A percentile compares a stretch with the other conserved stretches of the same genome.
Conservation (phyloP, 2,797 vertebrate genomes). For the Liparis tanakae region DNA sequence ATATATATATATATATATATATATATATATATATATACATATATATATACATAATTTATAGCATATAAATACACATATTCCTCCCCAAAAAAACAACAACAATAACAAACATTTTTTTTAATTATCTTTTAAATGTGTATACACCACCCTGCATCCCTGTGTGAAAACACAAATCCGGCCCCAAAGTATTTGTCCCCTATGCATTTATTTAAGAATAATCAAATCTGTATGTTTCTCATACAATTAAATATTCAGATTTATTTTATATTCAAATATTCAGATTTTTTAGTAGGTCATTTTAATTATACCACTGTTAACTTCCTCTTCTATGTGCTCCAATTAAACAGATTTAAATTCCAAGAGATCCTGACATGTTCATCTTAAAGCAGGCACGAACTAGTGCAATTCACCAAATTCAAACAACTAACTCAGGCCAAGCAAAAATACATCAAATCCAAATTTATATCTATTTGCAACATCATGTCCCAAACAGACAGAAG, state of each 20-base stretch:
- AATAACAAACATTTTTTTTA: too few species aligned
- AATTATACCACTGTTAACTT: background rate
- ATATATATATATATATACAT: too few species aligned
- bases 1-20: too few species aligned
- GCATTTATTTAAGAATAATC: background rate
- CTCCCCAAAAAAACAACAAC: too few species aligned
- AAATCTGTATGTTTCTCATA: background rate
- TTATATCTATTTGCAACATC: conserved; percentile 36
- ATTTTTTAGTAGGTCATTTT: background rate
- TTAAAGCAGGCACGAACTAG: conserved; percentile 3
- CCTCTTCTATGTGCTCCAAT: background rate
- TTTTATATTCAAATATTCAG: background rate
- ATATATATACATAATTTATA: too few species aligned
- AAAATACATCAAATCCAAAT: conserved; percentile 44
- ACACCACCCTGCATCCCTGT: too few species aligned
- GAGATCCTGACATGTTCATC: background rate
- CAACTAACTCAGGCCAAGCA: conserved; percentile 16
- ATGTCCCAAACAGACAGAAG: conserved; percentile 38
- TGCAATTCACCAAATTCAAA: conserved; percentile 17
- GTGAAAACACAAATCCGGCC: too few species aligned
- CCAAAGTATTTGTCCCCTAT: background rate
- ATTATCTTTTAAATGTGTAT: too few species aligned
- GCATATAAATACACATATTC: too few species aligned
- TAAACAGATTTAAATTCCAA: conserved; percentile 26
- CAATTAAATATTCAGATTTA: background rate